These are phyloP conservation scores for Orthosia cruda DNA, from an alignment of 2,888 invertebrate species.

Conservation along the genomic window DNA sequence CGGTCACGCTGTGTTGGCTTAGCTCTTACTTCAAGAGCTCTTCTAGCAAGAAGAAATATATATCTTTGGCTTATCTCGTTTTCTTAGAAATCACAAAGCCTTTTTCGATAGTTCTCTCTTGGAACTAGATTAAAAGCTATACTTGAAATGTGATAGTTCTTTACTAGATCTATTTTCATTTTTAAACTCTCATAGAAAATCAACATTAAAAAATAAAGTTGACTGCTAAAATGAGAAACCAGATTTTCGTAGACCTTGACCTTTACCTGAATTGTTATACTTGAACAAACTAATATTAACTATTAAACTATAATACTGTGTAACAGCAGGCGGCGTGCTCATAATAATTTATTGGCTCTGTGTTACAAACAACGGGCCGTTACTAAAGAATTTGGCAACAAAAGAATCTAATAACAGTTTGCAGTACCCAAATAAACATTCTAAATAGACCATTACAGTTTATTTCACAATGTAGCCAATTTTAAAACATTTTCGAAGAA, in stretches of 20 bases:
- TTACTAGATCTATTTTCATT: neutral
- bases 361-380: neutral
- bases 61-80: conserved; percentile 14
- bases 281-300: conserved; percentile 2
- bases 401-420: conserved; percentile 6
- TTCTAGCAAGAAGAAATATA: conserved; percentile 5
- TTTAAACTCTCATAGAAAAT: neutral
- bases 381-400: neutral
- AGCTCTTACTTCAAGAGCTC: conserved; percentile 29
- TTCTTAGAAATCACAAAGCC: conserved; percentile 29
- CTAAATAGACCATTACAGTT: neutral
- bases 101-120: neutral
- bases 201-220: neutral
- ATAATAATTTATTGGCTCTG: neutral
- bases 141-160: neutral
- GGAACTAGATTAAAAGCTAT: neutral
- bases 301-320: neutral
- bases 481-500: neutral
- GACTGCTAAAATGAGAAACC: neutral
- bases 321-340: neutral
- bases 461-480: neutral
- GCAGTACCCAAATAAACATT: neutral
- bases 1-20: conserved; percentile 31
- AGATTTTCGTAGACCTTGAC: neutral
- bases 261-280: neutral